Conservation (phyloP, 2,888 invertebrate species). For the Drosophila fungiperda region DNA sequence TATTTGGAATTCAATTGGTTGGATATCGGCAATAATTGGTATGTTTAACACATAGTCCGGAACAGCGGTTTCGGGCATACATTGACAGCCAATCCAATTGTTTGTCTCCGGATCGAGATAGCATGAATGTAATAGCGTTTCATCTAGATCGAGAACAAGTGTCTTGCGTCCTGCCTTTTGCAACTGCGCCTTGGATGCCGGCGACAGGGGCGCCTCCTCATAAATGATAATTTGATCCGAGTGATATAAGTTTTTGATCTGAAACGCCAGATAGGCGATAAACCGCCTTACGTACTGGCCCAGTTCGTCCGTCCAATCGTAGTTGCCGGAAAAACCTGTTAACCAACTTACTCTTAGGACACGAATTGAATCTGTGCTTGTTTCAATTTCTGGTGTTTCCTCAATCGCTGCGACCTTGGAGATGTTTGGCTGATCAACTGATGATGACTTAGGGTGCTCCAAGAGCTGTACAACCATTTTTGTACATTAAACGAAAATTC, state of each 20-base stretch:
- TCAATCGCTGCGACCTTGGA: conserved; percentile 1
- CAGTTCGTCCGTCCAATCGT: conserved; percentile 32
- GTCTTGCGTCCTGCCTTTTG: conserved; percentile 42
- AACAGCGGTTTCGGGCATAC: conserved; percentile 36
- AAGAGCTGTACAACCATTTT: conserved; percentile 32
- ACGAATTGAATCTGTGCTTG: not conserved
- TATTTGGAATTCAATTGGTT: conserved; percentile 45
- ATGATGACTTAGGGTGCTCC: conserved; percentile 16
- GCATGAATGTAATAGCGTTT: conserved; percentile 64
- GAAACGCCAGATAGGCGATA: conserved; percentile 19
- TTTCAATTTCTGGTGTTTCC: not conserved
- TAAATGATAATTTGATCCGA: conserved; percentile 1
- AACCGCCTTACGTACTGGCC: conserved; percentile 27
- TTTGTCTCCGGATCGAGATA: conserved; percentile 56
- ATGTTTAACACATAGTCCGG: conserved; percentile 55
- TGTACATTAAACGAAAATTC: conserved; percentile 8
- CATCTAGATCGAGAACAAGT: conserved; percentile 61
- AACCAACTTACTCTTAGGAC: not conserved
- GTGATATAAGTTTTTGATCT: conserved; percentile 1
- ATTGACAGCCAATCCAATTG: conserved; percentile 38
- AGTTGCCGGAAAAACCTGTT: not conserved
- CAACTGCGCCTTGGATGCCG: conserved; percentile 2
- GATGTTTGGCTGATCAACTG: not conserved
- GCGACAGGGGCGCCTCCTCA: conserved; percentile 41
- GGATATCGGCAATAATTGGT: not conserved